Evolutionary conservation across 2,797 vertebrate genomes (phyloP).

Genomic region (Sus cebifrons): DNA sequence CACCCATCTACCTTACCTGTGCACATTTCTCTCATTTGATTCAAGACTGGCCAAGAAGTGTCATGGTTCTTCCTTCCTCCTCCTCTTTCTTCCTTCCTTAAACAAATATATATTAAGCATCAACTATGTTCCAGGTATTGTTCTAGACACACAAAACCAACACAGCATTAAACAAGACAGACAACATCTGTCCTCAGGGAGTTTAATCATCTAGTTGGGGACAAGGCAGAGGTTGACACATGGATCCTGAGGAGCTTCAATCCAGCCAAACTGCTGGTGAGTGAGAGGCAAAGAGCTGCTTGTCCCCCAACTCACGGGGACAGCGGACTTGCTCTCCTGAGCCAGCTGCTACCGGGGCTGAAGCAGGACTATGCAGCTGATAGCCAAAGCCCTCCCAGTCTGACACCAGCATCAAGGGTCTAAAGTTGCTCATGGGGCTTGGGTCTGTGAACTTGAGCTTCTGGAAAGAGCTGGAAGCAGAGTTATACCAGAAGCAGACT

Average conservation of each 20-base stretch:
- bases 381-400: background rate
- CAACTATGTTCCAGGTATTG: constrained; percentile 19
- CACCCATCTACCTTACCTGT: background rate
- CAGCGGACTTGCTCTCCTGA: background rate
- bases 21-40: constrained; percentile 36
- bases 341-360: background rate
- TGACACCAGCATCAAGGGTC: constrained; percentile 8
- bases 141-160: background rate
- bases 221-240: background rate
- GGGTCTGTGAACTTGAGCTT: background rate
- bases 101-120: constrained; percentile 44
- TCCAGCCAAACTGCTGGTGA: constrained; percentile 15
- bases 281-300: background rate
- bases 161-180: constrained; percentile 22
- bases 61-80: background rate
- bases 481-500: background rate
- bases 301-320: background rate
- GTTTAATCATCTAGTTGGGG: background rate
- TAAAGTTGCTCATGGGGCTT: background rate
- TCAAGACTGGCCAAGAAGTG: background rate
- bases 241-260: background rate
- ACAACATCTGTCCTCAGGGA: constrained; percentile 36
- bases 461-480: background rate
- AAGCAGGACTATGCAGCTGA: background rate
- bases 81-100: constrained; percentile 39